Evolutionary conservation across 2,797 vertebrate species (phyloP).

Genomic region (Eupleurogrammus muticus): DNA sequence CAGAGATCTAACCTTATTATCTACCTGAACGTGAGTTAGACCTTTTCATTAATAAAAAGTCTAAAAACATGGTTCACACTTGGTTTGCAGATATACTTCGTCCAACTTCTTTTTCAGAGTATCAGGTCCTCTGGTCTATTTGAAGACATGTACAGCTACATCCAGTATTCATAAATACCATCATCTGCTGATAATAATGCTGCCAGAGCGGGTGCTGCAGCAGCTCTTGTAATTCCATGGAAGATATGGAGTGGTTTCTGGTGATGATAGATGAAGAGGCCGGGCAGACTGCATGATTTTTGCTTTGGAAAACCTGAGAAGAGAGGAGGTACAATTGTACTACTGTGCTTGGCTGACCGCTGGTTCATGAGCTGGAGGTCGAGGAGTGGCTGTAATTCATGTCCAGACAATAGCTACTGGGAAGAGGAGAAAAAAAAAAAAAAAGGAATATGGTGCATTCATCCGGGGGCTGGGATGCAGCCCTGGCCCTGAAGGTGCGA

Average conservation of each 20-base stretch:
- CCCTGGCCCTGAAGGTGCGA: not conserved
- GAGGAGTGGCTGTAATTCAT: constrained; percentile 30
- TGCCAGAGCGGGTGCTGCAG: not conserved
- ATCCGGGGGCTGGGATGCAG: constrained; percentile 10
- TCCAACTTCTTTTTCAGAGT: not conserved
- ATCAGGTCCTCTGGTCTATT: not conserved
- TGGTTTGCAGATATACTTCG: no score
- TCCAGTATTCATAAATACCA: not conserved
- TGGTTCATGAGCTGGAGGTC: not conserved
- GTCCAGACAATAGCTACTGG: constrained; percentile 8
- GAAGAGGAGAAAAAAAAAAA: not conserved
- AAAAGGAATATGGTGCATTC: not conserved
- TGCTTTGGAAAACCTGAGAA: constrained; percentile 43
- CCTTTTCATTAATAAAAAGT: no score
- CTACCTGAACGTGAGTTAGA: not conserved
- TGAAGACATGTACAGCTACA: not conserved
- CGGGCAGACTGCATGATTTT: not conserved
- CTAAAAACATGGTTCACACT: not conserved
- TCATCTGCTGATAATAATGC: not conserved
- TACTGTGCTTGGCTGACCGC: constrained; percentile 5
- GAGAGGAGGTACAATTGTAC: not conserved
- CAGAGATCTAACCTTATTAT: not conserved
- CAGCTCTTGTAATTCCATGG: not conserved
- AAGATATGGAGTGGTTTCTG: not conserved
- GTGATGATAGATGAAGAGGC: constrained; percentile 4